Percentiles rank a stretch among this genome's conserved stretches.
Evolutionary conservation across 2,888 invertebrate genomes (phyloP).

Genomic region (Brenthis daphne): DNA sequence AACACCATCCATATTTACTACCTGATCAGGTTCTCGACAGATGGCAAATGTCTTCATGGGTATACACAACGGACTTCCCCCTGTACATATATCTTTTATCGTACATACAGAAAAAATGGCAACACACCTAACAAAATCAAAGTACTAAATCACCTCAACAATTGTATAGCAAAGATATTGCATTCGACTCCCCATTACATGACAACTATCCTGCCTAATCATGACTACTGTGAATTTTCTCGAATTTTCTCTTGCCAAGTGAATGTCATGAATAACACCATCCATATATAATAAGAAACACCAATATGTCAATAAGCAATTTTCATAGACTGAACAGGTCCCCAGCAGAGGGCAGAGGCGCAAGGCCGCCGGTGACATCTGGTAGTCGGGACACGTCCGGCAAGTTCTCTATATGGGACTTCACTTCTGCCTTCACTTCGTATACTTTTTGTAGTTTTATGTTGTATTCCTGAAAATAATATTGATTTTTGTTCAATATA

Average conservation of each 20-base stretch:
- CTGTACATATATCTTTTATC: too few relatives aligned
- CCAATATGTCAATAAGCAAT: background rate
- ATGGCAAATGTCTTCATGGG: too few relatives aligned
- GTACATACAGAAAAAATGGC: too few relatives aligned
- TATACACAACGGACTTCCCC: too few relatives aligned
- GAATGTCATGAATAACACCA: conserved; percentile 7
- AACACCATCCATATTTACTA: too few relatives aligned
- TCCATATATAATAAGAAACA: background rate
- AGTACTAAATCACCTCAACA: too few relatives aligned
- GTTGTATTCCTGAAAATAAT: conserved; percentile 90
- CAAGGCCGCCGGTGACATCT: conserved; percentile 94
- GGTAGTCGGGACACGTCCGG: conserved; percentile 96
- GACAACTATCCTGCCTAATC: too few relatives aligned
- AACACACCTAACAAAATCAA: too few relatives aligned
- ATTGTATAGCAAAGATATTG: too few relatives aligned
- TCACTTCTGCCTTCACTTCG: conserved; percentile 92
- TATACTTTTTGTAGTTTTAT: conserved; percentile 94
- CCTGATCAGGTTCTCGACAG: too few relatives aligned
- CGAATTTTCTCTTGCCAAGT: background rate
- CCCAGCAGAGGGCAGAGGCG: conserved; percentile 96
- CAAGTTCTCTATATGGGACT: conserved; percentile 95
- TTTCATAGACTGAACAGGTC: conserved; percentile 91
- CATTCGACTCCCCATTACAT: too few relatives aligned
- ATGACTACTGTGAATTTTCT: too few relatives aligned
- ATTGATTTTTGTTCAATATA: background rate